Conservation (phyloP, 2,888 invertebrate species). For the Drosophila greeni region DNA sequence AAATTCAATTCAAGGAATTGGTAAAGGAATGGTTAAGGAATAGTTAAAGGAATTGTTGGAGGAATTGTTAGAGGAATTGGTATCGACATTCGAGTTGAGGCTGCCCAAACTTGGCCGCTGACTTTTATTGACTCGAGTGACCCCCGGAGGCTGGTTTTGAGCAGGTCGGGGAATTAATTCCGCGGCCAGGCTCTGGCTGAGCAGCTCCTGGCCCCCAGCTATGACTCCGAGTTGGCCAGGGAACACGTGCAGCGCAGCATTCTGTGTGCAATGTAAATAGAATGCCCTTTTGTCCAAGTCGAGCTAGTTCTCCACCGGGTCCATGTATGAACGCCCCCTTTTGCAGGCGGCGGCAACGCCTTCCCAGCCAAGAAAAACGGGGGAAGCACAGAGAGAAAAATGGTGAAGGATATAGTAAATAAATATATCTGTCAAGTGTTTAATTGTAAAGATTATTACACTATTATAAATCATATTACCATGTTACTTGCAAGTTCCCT, state of each 20-base stretch:
- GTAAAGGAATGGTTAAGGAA: not conserved
- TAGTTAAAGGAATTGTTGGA: not conserved
- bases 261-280: constrained; percentile 41
- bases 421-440: too few relatives aligned
- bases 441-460: too few relatives aligned
- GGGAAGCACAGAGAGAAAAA: not conserved
- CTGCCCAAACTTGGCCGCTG: constrained; percentile 35
- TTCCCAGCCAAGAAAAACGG: constrained; percentile 6
- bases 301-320: constrained; percentile 43
- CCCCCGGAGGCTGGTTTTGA: constrained; percentile 34
- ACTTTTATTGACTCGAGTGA: constrained; percentile 38
- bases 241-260: constrained; percentile 35
- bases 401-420: not conserved
- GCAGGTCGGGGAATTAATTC: constrained; percentile 44
- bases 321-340: constrained; percentile 62
- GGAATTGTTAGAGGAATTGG: not conserved
- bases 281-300: constrained; percentile 47
- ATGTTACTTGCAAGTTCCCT: too few relatives aligned
- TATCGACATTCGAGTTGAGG: constrained; percentile 1
- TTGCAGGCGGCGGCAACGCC: constrained; percentile 58
- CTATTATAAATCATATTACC: too few relatives aligned
- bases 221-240: constrained; percentile 6
- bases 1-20: constrained; percentile 25
- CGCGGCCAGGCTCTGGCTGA: constrained; percentile 21
- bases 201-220: constrained; percentile 29